A percentile compares a stretch with the other conserved stretches of the same genome.
Evolutionary conservation across 2,113 vertebrate species (phyloP).

Genomic region (Seriola aureovittata): DNA sequence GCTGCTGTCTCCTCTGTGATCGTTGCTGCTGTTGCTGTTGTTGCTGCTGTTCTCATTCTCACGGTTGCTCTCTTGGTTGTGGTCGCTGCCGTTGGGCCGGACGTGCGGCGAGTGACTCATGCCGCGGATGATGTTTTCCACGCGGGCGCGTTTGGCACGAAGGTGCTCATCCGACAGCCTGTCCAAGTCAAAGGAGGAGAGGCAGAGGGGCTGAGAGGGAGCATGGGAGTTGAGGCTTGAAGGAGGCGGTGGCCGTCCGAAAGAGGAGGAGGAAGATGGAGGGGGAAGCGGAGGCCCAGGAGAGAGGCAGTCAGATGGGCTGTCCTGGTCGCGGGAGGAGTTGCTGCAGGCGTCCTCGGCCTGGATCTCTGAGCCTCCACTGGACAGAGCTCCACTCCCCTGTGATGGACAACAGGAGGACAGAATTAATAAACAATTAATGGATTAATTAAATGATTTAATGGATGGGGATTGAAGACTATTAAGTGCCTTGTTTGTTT

Average conservation of each 20-base stretch:
- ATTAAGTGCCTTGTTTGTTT: not conserved
- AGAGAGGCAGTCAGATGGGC: conserved; percentile 97
- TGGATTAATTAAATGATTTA: not conserved
- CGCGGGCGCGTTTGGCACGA: conserved; percentile 96
- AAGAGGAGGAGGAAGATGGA: conserved; percentile 75
- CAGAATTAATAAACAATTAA: not conserved
- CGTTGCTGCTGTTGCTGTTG: conserved; percentile 42
- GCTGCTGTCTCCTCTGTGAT: conserved; percentile 59
- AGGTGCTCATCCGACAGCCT: conserved; percentile 98
- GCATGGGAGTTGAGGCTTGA: conserved; percentile 80
- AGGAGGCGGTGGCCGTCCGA: conserved; percentile 84
- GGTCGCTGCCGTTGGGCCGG: conserved; percentile 81
- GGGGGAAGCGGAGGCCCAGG: conserved; percentile 88
- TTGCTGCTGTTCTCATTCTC: conserved; percentile 57
- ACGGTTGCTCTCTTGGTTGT: conserved; percentile 46
- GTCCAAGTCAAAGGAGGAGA: conserved; percentile 97
- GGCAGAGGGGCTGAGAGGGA: conserved; percentile 85
- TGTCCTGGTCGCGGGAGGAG: conserved; percentile 91
- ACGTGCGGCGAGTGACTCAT: conserved; percentile 99
- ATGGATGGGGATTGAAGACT: not conserved
- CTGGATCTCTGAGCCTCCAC: conserved; percentile 97
- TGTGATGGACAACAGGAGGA: conserved; percentile 43
- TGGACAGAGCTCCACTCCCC: conserved; percentile 93
- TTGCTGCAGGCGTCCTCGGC: conserved; percentile 98
- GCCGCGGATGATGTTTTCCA: conserved; percentile 98